Conservation (phyloP, 2,113 vertebrate genomes). For the Callipepla squamata region DNA sequence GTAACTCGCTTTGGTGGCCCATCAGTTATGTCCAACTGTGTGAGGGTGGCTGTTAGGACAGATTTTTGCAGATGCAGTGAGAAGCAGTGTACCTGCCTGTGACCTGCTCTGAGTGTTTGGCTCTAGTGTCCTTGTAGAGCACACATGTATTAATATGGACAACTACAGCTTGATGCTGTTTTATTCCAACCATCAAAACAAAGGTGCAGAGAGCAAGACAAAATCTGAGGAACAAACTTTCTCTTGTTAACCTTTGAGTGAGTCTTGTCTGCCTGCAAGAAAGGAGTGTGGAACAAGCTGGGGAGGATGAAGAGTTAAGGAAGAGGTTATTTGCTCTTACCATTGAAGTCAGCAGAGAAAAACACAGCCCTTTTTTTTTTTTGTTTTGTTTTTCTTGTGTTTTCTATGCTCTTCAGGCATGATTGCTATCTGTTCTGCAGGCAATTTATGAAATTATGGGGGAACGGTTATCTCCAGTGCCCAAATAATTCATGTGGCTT, state of each 20-base stretch:
- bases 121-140: background rate
- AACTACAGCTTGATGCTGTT: background rate
- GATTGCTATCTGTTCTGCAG: background rate
- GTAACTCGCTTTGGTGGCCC: background rate
- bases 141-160: accelerated
- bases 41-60: background rate
- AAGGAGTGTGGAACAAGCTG: background rate
- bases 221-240: background rate
- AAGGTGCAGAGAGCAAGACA: background rate
- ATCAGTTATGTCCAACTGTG: background rate
- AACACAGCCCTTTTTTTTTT: background rate
- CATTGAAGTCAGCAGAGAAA: background rate
- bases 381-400: background rate
- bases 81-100: background rate
- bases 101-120: background rate
- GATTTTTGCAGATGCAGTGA: background rate
- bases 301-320: background rate
- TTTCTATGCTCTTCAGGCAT: background rate
- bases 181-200: background rate
- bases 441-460: background rate
- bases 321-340: background rate
- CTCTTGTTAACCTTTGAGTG: background rate
- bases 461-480: background rate
- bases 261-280: background rate
- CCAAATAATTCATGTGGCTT: background rate